Percentiles rank a stretch among this genome's conserved stretches.
Conservation (phyloP, 1,140 invertebrate species). For the Drosophila quadrilineata region DNA sequence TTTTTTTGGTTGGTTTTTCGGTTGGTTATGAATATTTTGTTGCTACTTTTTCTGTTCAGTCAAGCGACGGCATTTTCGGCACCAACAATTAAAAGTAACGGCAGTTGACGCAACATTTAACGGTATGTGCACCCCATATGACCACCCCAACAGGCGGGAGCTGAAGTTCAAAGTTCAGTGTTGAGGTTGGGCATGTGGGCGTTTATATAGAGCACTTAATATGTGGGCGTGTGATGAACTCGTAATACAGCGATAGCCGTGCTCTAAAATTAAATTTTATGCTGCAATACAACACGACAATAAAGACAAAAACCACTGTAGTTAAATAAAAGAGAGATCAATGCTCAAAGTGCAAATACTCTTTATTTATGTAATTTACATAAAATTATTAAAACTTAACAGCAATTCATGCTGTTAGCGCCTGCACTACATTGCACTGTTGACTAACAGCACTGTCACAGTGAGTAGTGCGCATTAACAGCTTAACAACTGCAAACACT, state of each 20-base stretch:
- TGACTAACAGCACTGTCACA: too few relatives aligned
- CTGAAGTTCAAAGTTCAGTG: too few relatives aligned
- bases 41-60: conserved; percentile 24
- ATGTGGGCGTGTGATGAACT: conserved; percentile 26
- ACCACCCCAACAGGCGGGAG: too few relatives aligned
- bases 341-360: neutral
- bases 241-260: conserved; percentile 60
- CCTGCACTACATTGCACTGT: too few relatives aligned
- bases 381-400: too few relatives aligned
- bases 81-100: conserved; percentile 73
- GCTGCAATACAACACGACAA: conserved; percentile 14
- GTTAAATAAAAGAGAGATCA: neutral
- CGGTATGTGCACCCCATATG: conserved; percentile 37
- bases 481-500: too few relatives aligned
- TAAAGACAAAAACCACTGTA: neutral
- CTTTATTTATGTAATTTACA: too few relatives aligned
- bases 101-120: conserved; percentile 48
- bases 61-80: conserved; percentile 42
- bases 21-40: conserved; percentile 6
- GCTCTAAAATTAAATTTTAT: conserved; percentile 70
- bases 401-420: too few relatives aligned
- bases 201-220: neutral
- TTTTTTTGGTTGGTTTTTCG: neutral
- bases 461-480: too few relatives aligned
- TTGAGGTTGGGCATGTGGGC: neutral